phyloP scores from a whole-genome alignment of 2,888 invertebrate genomes.

The Mythimna impura region DNA sequence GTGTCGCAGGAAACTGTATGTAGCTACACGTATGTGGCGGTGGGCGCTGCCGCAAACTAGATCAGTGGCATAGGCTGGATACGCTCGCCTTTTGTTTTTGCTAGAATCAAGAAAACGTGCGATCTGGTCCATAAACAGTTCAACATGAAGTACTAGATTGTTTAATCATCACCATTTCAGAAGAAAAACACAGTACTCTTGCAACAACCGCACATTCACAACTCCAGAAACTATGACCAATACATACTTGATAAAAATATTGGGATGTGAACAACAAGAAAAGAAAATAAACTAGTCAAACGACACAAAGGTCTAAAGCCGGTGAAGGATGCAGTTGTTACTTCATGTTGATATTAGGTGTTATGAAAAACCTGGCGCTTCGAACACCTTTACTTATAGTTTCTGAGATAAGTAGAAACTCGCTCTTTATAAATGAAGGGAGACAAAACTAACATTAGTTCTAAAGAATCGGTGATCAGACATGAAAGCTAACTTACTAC shows the following conservation, averaged over 20 bases:
- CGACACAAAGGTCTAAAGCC: no score
- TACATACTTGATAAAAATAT: no score
- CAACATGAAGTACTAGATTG: no score
- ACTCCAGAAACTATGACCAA: no score
- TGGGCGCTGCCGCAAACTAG: conserved; percentile 83
- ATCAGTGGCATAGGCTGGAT: conserved; percentile 73
- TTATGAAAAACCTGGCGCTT: neutral
- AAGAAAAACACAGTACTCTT: no score
- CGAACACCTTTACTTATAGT: neutral
- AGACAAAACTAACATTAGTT: neutral
- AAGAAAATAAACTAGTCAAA: no score
- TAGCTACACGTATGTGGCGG: conserved; percentile 74
- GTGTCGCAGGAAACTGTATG: conserved; percentile 79
- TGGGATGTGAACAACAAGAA: no score
- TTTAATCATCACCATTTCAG: neutral
- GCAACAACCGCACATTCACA: no score
- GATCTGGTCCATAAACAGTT: neutral
- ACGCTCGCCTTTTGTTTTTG: conserved; percentile 41
- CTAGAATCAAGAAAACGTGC: neutral
- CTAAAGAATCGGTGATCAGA: neutral
- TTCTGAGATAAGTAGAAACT: neutral
- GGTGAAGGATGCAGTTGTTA: neutral
- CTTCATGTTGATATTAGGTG: neutral
- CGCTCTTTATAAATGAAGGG: neutral
- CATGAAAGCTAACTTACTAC: neutral